Conservation (phyloP, 2,888 invertebrate species). For the Liopterus haemorrhoidalis region DNA sequence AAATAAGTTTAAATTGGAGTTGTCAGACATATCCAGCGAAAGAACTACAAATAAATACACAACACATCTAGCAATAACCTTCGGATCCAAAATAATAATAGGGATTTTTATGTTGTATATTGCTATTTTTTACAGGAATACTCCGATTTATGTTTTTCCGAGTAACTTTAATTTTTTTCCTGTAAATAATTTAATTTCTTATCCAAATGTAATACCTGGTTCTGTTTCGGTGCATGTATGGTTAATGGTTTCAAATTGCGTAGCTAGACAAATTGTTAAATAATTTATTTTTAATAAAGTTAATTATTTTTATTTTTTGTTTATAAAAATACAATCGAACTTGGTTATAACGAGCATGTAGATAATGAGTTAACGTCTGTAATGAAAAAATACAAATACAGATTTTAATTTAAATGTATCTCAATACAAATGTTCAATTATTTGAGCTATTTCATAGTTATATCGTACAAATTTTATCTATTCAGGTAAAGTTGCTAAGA, state of each 20-base stretch:
- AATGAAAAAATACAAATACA: too few species aligned
- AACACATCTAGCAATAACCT: slow-evolving; percentile 38
- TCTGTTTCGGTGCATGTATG: slow-evolving; percentile 51
- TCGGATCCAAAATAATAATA: slow-evolving; percentile 43
- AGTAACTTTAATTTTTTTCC: slow-evolving; percentile 46
- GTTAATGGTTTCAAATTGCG: slow-evolving; percentile 48
- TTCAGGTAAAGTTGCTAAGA: too few species aligned
- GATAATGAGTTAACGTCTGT: too few species aligned
- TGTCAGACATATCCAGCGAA: slow-evolving; percentile 42
- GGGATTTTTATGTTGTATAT: slow-evolving; percentile 42
- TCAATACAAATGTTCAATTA: too few species aligned
- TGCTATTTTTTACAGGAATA: slow-evolving; percentile 45
- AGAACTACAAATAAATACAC: slow-evolving; percentile 31
- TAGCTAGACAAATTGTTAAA: slow-evolving; percentile 40
- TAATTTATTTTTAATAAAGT: slow-evolving; percentile 11
- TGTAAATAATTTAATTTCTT: slow-evolving; percentile 47
- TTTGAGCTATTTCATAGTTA: too few species aligned
- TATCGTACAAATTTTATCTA: too few species aligned
- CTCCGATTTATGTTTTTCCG: slow-evolving; percentile 47
- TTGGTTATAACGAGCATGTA: too few species aligned
- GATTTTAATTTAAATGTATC: too few species aligned
- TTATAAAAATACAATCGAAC: background rate
- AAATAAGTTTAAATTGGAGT: slow-evolving; percentile 48
- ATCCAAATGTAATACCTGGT: slow-evolving; percentile 47
- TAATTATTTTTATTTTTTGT: slow-evolving; percentile 1